Conservation (phyloP, 2,888 invertebrate species). For the Elegia similella region DNA sequence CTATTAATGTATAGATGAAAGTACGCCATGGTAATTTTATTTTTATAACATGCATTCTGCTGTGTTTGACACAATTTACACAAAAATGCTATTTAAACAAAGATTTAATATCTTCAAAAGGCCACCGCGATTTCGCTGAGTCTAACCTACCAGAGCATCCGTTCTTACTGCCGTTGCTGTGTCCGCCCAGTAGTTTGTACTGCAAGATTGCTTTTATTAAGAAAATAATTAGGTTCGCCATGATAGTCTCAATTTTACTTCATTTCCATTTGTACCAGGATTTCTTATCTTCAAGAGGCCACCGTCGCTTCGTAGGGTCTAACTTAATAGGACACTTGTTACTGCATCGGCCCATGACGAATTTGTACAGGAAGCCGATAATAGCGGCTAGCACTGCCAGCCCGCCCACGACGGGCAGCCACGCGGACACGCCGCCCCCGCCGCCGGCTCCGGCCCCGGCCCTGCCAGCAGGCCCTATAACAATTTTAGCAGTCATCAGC, state of each 20-base stretch:
- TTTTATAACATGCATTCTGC: too few relatives aligned
- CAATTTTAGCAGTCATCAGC: too few relatives aligned
- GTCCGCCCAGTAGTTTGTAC: neutral
- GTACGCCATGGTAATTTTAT: too few relatives aligned
- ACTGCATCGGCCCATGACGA: neutral
- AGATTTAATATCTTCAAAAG: neutral
- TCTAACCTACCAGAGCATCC: neutral
- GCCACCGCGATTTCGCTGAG: neutral
- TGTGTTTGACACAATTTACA: too few relatives aligned
- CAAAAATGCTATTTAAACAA: neutral
- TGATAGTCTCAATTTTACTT: neutral
- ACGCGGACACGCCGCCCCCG: conserved; percentile 11
- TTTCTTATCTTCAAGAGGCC: conserved; percentile 22
- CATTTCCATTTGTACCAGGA: conserved; percentile 2
- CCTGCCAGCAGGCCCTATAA: neutral
- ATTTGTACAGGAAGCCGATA: conserved; percentile 22
- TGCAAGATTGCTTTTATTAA: neutral
- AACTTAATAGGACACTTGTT: conserved; percentile 19
- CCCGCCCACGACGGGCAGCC: conserved; percentile 25
- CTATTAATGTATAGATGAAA: too few relatives aligned
- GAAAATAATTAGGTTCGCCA: neutral
- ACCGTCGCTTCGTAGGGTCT: conserved; percentile 21
- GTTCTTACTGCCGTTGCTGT: neutral
- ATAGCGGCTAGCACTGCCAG: conserved; percentile 22
- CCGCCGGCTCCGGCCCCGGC: neutral